phyloP scores from a whole-genome alignment of 2,888 invertebrate genomes.

The Melipona beecheii region DNA sequence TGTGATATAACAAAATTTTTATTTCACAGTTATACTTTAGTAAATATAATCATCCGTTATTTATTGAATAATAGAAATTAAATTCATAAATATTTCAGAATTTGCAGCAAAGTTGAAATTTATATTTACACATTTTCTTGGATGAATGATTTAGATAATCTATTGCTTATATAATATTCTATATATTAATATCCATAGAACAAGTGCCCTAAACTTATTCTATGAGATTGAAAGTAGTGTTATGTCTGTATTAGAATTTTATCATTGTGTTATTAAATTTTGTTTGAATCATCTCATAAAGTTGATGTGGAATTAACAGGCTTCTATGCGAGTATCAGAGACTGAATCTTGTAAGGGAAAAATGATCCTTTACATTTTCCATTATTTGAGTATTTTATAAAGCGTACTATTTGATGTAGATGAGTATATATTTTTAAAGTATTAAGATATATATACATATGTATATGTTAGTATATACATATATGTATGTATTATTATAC shows the following conservation, averaged over 20 bases:
- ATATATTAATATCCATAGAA: constrained; percentile 47
- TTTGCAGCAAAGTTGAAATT: constrained; percentile 62
- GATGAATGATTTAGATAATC: constrained; percentile 56
- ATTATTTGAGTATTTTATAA: constrained; percentile 70
- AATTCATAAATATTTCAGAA: constrained; percentile 54
- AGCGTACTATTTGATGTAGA: constrained; percentile 52
- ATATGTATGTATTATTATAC: constrained; percentile 63
- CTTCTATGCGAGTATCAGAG: constrained; percentile 66
- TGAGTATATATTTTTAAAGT: constrained; percentile 72
- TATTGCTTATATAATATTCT: constrained; percentile 45
- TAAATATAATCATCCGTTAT: constrained; percentile 38
- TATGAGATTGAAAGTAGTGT: constrained; percentile 37
- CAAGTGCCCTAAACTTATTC: constrained; percentile 38
- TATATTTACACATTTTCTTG: constrained; percentile 37
- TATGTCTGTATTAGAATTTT: constrained; percentile 19
- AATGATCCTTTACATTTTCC: constrained; percentile 65
- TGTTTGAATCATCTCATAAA: constrained; percentile 40
- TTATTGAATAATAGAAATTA: constrained; percentile 28
- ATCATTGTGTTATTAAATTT: constrained; percentile 48
- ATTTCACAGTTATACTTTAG: constrained; percentile 37
- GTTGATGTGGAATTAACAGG: constrained; percentile 46
- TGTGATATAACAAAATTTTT: constrained; percentile 25
- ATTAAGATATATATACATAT: constrained; percentile 54
- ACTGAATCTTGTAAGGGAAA: constrained; percentile 68
- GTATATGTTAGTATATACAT: constrained; percentile 42